These are phyloP conservation scores for Bhutanitis thaidina DNA, from an alignment of 2,888 invertebrate species.

Conservation along the genomic window DNA sequence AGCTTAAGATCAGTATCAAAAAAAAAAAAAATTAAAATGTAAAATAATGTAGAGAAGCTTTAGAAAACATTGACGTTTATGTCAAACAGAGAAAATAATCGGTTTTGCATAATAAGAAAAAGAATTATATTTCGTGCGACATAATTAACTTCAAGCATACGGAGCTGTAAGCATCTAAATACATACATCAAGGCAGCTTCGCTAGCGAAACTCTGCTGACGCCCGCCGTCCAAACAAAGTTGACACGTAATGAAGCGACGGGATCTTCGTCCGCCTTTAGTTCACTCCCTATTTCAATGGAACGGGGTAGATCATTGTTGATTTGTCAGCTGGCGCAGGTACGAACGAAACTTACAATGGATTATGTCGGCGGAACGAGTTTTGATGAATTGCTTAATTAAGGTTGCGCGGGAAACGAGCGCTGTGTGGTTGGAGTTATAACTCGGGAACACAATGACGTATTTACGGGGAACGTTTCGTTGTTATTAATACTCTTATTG, in stretches of 20 bases:
- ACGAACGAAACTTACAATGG: conserved; percentile 24
- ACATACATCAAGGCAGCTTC: conserved; percentile 18
- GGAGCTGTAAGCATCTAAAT: conserved; percentile 15
- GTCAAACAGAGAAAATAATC: no score
- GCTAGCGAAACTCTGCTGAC: conserved; percentile 11
- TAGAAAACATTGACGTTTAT: no score
- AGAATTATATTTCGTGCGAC: conserved; percentile 6
- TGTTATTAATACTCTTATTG: background rate
- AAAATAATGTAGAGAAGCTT: no score
- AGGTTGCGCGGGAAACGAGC: conserved; percentile 14
- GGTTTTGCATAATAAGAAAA: background rate
- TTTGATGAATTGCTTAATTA: conserved; percentile 26
- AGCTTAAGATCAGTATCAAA: no score
- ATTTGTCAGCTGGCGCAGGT: conserved; percentile 14
- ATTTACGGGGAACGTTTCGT: background rate
- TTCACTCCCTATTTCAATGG: background rate
- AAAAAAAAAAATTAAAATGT: no score
- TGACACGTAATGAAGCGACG: conserved; percentile 7
- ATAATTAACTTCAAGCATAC: conserved; percentile 23
- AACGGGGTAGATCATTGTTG: conserved; percentile 7
- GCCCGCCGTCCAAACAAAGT: conserved; percentile 2
- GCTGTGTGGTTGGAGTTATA: conserved; percentile 10
- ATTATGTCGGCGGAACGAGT: conserved; percentile 22
- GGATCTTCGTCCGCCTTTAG: conserved; percentile 1
- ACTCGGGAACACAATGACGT: conserved; percentile 10